phyloP scores from a whole-genome alignment of 2,888 invertebrate species.

The Synanthedon tipuliformis region DNA sequence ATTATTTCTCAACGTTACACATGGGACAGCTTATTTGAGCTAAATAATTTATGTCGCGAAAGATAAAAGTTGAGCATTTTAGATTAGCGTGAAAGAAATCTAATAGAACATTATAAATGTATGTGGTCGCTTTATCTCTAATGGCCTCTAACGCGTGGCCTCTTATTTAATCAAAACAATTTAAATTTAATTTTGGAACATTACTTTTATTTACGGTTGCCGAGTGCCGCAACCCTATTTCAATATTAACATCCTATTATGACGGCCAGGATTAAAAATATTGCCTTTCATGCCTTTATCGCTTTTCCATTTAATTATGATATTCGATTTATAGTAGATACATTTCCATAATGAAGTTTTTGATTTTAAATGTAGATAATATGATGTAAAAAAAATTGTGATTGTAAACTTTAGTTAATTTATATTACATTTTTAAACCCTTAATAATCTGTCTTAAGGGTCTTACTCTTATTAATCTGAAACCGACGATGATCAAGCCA shows the following conservation, averaged over 20 bases:
- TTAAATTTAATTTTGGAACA: conserved; percentile 36
- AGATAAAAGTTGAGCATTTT: conserved; percentile 33
- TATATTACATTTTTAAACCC: too few species aligned
- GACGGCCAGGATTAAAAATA: not conserved
- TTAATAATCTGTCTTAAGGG: too few species aligned
- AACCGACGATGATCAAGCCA: not conserved
- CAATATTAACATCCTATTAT: not conserved
- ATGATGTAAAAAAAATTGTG: too few species aligned
- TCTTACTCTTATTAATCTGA: too few species aligned
- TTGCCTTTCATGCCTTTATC: not conserved
- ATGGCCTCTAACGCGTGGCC: conserved; percentile 39
- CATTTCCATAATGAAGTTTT: not conserved
- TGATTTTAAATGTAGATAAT: too few species aligned
- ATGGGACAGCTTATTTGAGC: conserved; percentile 42
- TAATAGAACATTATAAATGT: conserved; percentile 44
- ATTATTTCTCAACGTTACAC: conserved; percentile 42
- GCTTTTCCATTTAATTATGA: not conserved
- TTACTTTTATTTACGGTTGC: conserved; percentile 18
- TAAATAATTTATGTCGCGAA: conserved; percentile 47
- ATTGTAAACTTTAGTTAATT: too few species aligned
- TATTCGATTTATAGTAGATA: not conserved
- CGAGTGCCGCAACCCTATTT: not conserved
- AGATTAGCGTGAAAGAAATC: conserved; percentile 49
- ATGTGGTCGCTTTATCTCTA: conserved; percentile 46
- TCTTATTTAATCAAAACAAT: conserved; percentile 34